Evolutionary conservation across 2,888 invertebrate genomes (phyloP), one percentile per base, ranked within the genome.

Genomic region (Heliconius sara): DNA sequence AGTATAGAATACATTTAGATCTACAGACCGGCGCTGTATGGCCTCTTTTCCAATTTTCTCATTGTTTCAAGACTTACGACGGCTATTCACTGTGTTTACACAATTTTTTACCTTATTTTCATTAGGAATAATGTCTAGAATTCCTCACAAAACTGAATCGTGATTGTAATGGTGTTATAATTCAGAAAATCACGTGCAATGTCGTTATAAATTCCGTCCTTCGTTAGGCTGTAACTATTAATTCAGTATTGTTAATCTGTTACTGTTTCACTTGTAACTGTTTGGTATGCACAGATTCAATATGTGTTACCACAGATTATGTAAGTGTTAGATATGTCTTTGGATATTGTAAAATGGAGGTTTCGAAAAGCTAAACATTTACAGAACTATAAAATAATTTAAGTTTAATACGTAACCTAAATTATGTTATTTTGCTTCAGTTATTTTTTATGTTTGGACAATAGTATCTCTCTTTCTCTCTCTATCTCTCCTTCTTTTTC

Each of bases 31-130:
- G 39, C 71, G 52, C 63, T 71, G 27, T 63, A 77, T 77, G 82
- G 80, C 81, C 83, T 83, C 77, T 79, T 68, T 79, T 79, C 74
- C 81, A 83, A 82, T 84, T 82, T 83, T 82, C 79, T 80, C 80
- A 85, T 84, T 84, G 84, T 85, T 84, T 82, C 79, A 43, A 70
- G 77, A 27, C 43, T 27, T 63, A 71, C 7, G 30, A 63, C 30
- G 27, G 7, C 68, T 16, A 9, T 47, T 12, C 19, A 19, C 16
- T 52, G 19, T 52, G 25, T 71, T 34, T 73, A 73, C 12, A 60
- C 73, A 39, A 73, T 60, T 60, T 57, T 76, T 25, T 27, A 25
- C 30, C 75, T 71, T 79, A 79, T 65, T 12, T 2, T 16, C 1
- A 10, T 5, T 0, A 0, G 22, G 22, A 22, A 52, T 79, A 79